Evolutionary conservation across 1,140 invertebrate species (phyloP).

Genomic region (Drosophila jambulina): DNA sequence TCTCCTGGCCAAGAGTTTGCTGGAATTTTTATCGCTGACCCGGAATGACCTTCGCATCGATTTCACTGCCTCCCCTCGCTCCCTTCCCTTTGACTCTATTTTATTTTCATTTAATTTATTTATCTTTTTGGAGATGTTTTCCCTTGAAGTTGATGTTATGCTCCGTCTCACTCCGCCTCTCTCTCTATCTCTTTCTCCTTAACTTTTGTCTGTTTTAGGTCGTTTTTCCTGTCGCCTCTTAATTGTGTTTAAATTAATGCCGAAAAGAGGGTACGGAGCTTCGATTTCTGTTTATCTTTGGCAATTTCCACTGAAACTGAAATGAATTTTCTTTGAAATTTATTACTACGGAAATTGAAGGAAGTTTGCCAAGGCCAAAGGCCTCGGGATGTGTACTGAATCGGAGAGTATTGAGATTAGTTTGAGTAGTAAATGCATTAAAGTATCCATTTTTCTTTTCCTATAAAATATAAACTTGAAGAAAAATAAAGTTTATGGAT

Average conservation of each 20-base stretch:
- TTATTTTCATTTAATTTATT: conserved; percentile 57
- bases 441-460: not conserved
- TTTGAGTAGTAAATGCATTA: too few relatives aligned
- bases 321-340: conserved; percentile 42
- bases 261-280: not conserved
- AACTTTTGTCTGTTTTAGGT: conserved; percentile 11
- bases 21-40: conserved; percentile 59
- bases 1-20: conserved; percentile 7
- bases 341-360: conserved; percentile 34
- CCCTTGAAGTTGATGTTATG: conserved; percentile 46
- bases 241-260: conserved; percentile 56
- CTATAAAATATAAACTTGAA: not conserved
- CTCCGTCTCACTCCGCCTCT: conserved; percentile 9
- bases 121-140: conserved; percentile 29
- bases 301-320: conserved; percentile 26
- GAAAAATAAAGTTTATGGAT: not conserved
- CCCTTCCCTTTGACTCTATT: not conserved
- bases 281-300: conserved; percentile 56
- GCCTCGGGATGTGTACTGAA: not conserved
- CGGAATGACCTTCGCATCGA: conserved; percentile 47
- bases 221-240: conserved; percentile 44
- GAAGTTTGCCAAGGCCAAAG: conserved; percentile 3
- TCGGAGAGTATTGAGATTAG: not conserved
- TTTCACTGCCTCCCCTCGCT: conserved; percentile 9
- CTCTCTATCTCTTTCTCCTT: conserved; percentile 7